A percentile compares a stretch with the other conserved stretches of the same genome.
phyloP scores from a whole-genome alignment of 2,888 invertebrate genomes.

The Aleiodes alternator region DNA sequence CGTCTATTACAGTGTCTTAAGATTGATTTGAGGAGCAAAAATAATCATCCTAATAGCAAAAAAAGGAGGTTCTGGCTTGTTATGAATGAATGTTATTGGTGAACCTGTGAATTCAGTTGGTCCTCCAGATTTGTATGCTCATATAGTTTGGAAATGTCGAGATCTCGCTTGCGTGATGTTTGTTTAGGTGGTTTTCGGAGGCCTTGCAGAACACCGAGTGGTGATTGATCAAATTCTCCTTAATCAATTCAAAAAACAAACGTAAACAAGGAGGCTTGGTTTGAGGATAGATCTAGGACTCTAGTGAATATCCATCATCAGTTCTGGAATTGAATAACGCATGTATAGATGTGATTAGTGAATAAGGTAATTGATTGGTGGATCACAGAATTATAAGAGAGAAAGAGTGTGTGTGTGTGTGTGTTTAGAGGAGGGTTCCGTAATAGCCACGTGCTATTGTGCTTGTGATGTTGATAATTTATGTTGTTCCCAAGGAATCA shows the following conservation, averaged over 20 bases:
- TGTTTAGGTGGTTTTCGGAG: constrained; percentile 51
- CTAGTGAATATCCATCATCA: too few species aligned
- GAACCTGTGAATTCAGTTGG: too few species aligned
- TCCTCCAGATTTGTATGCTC: constrained; percentile 26
- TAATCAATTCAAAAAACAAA: constrained; percentile 47
- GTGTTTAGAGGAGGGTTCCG: constrained; percentile 52
- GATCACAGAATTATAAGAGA: constrained; percentile 39
- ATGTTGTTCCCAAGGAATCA: background rate
- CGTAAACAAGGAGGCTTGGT: constrained; percentile 37
- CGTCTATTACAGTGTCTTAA: too few species aligned
- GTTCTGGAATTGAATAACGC: too few species aligned
- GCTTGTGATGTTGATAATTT: constrained; percentile 36
- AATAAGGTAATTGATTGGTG: constrained; percentile 39
- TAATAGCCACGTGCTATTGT: constrained; percentile 68
- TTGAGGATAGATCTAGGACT: background rate
- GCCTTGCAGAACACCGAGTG: constrained; percentile 62
- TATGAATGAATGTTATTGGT: too few species aligned
- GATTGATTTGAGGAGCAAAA: too few species aligned
- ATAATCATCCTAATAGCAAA: too few species aligned
- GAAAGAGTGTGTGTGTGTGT: background rate
- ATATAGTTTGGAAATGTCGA: constrained; percentile 26
- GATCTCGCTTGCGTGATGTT: constrained; percentile 49
- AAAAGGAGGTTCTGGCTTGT: too few species aligned
- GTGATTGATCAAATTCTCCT: constrained; percentile 62
- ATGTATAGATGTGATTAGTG: constrained; percentile 5